Evolutionary conservation across 2,113 vertebrate genomes (phyloP), one percentile per base, ranked within the genome.

Genomic region (Xyrauchen texanus): DNA sequence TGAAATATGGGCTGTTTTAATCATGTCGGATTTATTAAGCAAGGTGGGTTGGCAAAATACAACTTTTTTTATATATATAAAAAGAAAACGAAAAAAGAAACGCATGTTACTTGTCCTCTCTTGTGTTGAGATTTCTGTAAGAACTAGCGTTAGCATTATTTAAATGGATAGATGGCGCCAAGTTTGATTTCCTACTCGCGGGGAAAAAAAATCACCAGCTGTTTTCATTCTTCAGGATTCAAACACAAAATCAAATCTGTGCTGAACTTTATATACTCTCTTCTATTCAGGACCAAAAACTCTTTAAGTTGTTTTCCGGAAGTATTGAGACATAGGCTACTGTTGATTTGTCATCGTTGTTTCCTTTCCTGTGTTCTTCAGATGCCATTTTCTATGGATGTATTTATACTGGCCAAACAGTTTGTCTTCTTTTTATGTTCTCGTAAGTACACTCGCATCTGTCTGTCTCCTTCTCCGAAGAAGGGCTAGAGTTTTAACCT

Each of bases 401-500:
- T 99, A 98, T 98, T 99, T 98, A 97, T 97, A 98, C 96, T 94
- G 94, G 96, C 96, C 96, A 96, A 98, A 96, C 94, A 88, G 94
- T 95, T 85, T 85, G 81, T 83, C 78, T 81, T 68, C 49, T 82
- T 13, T 49, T 13, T 53, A 15, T 79, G 89, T 91, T 90, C 88
- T 91, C 21, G 21, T 34, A 34, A 34, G 21, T 34, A 34, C 21
- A 34, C 93, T 92, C 91, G 88, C 93, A 93, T 92, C 94, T 47
- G 93, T 95, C 93, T 91, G 93, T 98, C 95, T 98, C 96, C 96
- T 99, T 97, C 97, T 95, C 95, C 93, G 95, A 98, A 96, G 96
- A 99, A 99, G 98, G 98, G 98, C 97, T 99, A 98, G 96, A 97
- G 94, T 99, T 98, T 95, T 93, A 96, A 96, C 95, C 95, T 77